Evolutionary conservation across 2,888 invertebrate species (phyloP).

Genomic region (Magallana nippona): DNA sequence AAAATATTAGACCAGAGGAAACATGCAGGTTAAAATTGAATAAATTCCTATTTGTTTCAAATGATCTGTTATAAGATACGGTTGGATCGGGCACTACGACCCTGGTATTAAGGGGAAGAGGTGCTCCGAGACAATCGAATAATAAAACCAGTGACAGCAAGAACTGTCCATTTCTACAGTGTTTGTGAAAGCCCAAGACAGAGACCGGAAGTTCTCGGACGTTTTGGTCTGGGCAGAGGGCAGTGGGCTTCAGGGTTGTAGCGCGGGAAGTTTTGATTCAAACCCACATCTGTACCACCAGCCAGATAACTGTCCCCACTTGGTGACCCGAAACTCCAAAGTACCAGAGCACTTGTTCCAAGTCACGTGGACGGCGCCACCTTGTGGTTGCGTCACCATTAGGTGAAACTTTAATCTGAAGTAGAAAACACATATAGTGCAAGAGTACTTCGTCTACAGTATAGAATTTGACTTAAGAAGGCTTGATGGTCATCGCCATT

Average conservation of each 20-base stretch:
- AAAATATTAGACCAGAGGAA: too few relatives aligned
- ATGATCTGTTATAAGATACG: neutral
- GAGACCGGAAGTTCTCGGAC: conserved; percentile 42
- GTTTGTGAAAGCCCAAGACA: conserved; percentile 45
- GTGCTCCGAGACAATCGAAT: conserved; percentile 11
- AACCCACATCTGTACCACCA: conserved; percentile 50
- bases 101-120: neutral
- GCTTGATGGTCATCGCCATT: too few relatives aligned
- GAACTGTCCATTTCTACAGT: conserved; percentile 42
- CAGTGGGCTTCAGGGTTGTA: conserved; percentile 46
- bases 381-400: conserved; percentile 60
- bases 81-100: conserved; percentile 14
- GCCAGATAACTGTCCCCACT: conserved; percentile 53
- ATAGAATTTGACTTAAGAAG: neutral
- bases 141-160: conserved; percentile 28
- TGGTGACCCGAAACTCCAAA: conserved; percentile 57
- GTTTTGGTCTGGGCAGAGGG: conserved; percentile 41
- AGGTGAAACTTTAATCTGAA: conserved; percentile 50
- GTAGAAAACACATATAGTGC: neutral
- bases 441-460: too few relatives aligned
- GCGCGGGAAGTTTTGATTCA: conserved; percentile 52
- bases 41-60: conserved; percentile 2
- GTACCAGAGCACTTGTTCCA: conserved; percentile 49
- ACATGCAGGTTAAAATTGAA: neutral
- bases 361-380: conserved; percentile 59